Conservation (phyloP, 2,113 vertebrate species). For the Perca flavescens region DNA sequence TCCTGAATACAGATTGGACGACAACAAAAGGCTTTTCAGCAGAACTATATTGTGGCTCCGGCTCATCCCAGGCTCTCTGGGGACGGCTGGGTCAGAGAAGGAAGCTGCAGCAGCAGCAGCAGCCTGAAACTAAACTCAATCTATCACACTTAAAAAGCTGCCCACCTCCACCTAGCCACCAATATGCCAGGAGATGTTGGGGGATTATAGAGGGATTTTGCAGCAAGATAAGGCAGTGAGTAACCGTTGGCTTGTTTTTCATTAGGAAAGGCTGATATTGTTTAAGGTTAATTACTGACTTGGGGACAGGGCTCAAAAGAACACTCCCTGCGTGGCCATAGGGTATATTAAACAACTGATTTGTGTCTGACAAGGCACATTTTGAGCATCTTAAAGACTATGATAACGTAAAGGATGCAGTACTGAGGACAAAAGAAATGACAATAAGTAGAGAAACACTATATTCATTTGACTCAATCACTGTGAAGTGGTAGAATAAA, state of each 20-base stretch:
- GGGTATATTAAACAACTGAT: slow-evolving; percentile 70
- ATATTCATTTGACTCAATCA: not conserved
- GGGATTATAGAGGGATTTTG: slow-evolving; percentile 65
- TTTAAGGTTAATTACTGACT: slow-evolving; percentile 76
- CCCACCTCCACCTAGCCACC: slow-evolving; percentile 70
- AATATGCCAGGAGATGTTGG: slow-evolving; percentile 57
- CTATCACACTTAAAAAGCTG: slow-evolving; percentile 84
- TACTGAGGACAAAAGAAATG: slow-evolving; percentile 8
- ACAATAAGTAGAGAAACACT: not conserved
- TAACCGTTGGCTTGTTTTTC: slow-evolving; percentile 56
- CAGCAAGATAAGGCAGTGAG: slow-evolving; percentile 56
- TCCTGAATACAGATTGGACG: slow-evolving; percentile 68
- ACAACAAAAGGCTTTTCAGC: slow-evolving; percentile 75
- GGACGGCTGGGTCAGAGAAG: slow-evolving; percentile 63
- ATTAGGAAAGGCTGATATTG: slow-evolving; percentile 59
- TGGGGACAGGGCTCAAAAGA: slow-evolving; percentile 48
- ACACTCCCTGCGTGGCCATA: slow-evolving; percentile 39
- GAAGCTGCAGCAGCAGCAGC: slow-evolving; percentile 58
- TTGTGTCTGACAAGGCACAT: slow-evolving; percentile 53
- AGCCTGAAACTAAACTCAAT: slow-evolving; percentile 79
- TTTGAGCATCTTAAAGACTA: slow-evolving; percentile 15
- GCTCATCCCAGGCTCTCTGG: slow-evolving; percentile 57
- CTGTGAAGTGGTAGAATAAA: not conserved
- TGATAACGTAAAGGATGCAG: slow-evolving; percentile 4
- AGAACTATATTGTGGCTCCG: slow-evolving; percentile 64